Evolutionary conservation across 2,797 vertebrate genomes (phyloP), one percentile per base, ranked within the genome.

Genomic region (Acropternis orthonyx): DNA sequence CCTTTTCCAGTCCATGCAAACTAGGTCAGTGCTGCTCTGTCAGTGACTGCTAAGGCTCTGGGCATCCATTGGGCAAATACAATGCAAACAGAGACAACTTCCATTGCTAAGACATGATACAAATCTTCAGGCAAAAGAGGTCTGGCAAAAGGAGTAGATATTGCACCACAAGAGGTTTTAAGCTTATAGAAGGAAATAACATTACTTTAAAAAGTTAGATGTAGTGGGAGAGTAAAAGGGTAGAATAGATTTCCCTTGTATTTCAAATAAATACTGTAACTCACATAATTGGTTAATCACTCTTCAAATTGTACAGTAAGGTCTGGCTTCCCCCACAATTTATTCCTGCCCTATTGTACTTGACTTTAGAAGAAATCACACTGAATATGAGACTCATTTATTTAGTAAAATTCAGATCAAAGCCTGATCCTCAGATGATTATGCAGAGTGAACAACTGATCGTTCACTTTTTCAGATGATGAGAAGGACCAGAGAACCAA

Each of bases 1-100:
- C 80, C 85, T 94, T 95, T 95, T 94, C 83, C 65, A 93, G 92
- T 26, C 79, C 77, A 82, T 27, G 58, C 67, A 89, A 94, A 92
- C 65, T 96, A 77, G 93, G 88, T 93, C 96, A 96, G 41, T 65
- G 58, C 77, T 71, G 52, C 66, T 68, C 59, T 88, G 61, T 51
- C 63, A 66, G 88, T 52, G 78, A 46, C 73, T 76, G 51, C 72
- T 77, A 61, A 87, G 77, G 52, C 34, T 63, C 90, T 74, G 34
- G 55, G 78, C 52, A 58, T 85, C 76, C 77, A 85, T 16, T 69
- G 71, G 71, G 44, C 85, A 93, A 93, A 82, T 26, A 76, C 83
- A 82, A 32, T 30, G 52, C 10, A 3, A 91, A 88, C 26, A 84
- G 82, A 73, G 56, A 77, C n/a, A 15, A 74, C 46, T 93, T 82